Base-by-base conservation (phyloP, 1,140 invertebrate genomes). In the Teleogryllus occipitalis region DNA sequence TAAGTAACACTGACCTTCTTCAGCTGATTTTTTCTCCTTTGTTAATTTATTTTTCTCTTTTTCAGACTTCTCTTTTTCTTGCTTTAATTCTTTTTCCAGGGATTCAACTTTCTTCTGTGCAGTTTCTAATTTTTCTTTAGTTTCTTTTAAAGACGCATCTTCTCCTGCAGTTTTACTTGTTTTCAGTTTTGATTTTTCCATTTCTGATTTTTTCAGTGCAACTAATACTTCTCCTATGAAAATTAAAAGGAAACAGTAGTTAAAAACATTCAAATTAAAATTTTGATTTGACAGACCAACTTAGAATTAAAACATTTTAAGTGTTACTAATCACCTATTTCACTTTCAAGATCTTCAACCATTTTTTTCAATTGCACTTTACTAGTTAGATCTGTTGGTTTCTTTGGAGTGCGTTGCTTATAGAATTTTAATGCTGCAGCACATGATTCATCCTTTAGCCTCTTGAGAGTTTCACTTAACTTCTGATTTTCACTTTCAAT, bases 311-410 rank as follows among this genome's bases (percentile, higher is more conserved):
- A 39, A 39, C 27, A 39, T 18, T 65, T 65, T 18, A 65, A 65
- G 18, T 65, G 54, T 14, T 14, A 65, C 54, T 3, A 10, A 78
- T 83, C 88, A 93, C 92, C 90, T 82, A 95, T 92, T 88, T 95
- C 93, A 84, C 88, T 91, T 85, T 94, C 93, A 82, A 94, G 87
- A 74, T 95, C 93, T 77, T 93, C 91, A 1, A 95, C 90, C 90
- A 94, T 92, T 82, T 90, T 93, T 82, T 93, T 93, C 79, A 95
- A 85, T 86, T 94, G 91, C 74, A 90, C 83, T 88, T 92, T 92
- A 10, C 92, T 90, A 76, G 91, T 91, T 78, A 90, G 84, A 81
- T 94, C 93, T 7, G 90, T 91, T 7, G 91, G 86, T 83, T 92
- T 93, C 82, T 93, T 93, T 12, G 91, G 88, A 18, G 88, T 89